Base-by-base conservation (phyloP, 2,797 vertebrate genomes). In the Hypotaenidia philippensis region DNA sequence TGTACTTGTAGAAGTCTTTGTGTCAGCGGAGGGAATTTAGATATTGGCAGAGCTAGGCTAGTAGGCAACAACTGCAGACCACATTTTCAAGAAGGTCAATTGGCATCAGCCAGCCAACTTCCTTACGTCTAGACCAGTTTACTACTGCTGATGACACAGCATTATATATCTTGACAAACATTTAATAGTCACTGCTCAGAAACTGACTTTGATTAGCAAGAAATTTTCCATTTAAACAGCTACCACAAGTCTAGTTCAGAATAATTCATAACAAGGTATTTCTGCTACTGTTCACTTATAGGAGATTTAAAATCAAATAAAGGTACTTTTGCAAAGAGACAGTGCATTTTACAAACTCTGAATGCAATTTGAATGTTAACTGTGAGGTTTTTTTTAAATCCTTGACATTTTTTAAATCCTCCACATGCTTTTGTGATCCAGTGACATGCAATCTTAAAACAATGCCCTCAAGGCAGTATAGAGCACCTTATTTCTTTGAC, bases 371-470 rank as follows among this genome's bases (percentile, higher is more conserved):
- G 82, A 92, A 86, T 38, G 15, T 70, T 19, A 88, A 76, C 1
- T 2, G 4, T 56, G 32, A 16, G 13, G 29, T 38, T 81, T 87
- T 65, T 82, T 78, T 84, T 11, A 47, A 21, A 89, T 31, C 34
- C 21, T 38, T 0, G 2, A 45, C 38, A 56, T 40, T 80, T 92
- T 77, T 87, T 16, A 90, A 96, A 76, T 81, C 47, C 34, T 74
- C 23, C 69, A 41, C 23, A 11, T 2, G 23, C 11, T 89, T 93
- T 74, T 45, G 66, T 65, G 64, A 95, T 66, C 59, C 57, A 91
- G 76, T 53, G 56, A 89, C 52, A 96, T n/a, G 82, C 66, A 34
- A 93, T 94, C 96, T 97, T 89, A 97, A 64, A 84, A 96, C 68
- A 15, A 92, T 96, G 95, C 84, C 94, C 94, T 97, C 81, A 83